phyloP scores from a whole-genome alignment of 2,113 vertebrate genomes.

The Poeciliopsis occidentalis region DNA sequence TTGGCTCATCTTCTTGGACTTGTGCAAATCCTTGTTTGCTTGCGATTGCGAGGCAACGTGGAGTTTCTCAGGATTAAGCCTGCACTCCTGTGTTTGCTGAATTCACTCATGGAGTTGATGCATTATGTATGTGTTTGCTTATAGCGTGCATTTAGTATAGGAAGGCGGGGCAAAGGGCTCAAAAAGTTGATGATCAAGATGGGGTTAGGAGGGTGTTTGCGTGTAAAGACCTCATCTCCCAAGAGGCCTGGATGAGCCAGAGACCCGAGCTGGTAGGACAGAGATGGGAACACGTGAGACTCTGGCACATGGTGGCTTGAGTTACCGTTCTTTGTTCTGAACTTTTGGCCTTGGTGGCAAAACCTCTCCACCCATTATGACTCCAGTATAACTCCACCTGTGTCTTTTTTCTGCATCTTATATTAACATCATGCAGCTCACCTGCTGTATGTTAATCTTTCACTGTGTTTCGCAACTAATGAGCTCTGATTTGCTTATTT shows the following conservation, averaged over 20 bases:
- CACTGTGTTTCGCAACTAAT: constrained; percentile 37
- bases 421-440: not conserved
- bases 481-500: constrained; percentile 23
- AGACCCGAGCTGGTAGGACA: constrained; percentile 78
- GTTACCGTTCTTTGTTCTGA: constrained; percentile 75
- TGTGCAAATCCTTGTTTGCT: not conserved
- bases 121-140: constrained; percentile 8
- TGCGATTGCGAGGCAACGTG: constrained; percentile 11
- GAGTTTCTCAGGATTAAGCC: constrained; percentile 30
- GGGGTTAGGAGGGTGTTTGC: constrained; percentile 12
- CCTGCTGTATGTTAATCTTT: not conserved
- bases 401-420: constrained; percentile 6
- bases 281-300: constrained; percentile 73
- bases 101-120: constrained; percentile 29
- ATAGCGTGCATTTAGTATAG: constrained; percentile 59
- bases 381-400: constrained; percentile 60
- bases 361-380: constrained; percentile 65
- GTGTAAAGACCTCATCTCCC: constrained; percentile 47
- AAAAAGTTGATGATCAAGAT: constrained; percentile 18
- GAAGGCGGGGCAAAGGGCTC: constrained; percentile 40
- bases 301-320: constrained; percentile 68
- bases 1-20: constrained; percentile 3
- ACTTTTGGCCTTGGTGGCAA: constrained; percentile 77
- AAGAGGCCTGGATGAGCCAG: constrained; percentile 64
- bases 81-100: constrained; percentile 40